These are phyloP conservation scores for Gulo gulo DNA, from an alignment of 2,113 vertebrate species.

Conservation along the genomic window DNA sequence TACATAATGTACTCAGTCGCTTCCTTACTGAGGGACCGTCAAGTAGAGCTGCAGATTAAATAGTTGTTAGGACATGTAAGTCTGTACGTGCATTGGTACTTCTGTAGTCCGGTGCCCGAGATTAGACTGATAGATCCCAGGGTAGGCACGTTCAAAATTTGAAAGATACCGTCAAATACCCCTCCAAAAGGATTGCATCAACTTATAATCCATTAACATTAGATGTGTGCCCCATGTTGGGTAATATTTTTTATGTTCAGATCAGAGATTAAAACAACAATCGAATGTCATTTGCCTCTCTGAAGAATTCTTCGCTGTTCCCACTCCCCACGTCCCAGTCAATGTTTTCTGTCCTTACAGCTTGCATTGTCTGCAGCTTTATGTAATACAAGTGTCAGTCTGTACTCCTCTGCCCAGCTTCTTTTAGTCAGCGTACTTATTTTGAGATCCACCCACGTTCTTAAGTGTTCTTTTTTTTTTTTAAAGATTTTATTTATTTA, in stretches of 20 bases:
- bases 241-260: neutral
- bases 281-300: no score
- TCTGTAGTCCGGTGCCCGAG: neutral
- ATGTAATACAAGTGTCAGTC: no score
- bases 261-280: neutral
- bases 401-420: neutral
- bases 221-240: neutral
- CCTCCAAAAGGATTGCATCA: neutral
- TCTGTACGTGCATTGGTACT: neutral
- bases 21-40: neutral
- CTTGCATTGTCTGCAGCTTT: neutral
- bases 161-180: neutral
- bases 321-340: neutral
- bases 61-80: neutral
- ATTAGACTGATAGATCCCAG: neutral
- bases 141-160: neutral
- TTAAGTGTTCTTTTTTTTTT: neutral
- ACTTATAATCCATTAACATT: neutral
- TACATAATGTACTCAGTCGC: neutral
- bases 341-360: neutral
- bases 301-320: neutral
- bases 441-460: neutral
- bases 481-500: no score
- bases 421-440: neutral
- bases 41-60: neutral